These are phyloP conservation scores for Acromyrmex charruanus DNA, from an alignment of 1,140 invertebrate species.

Conservation along the genomic window DNA sequence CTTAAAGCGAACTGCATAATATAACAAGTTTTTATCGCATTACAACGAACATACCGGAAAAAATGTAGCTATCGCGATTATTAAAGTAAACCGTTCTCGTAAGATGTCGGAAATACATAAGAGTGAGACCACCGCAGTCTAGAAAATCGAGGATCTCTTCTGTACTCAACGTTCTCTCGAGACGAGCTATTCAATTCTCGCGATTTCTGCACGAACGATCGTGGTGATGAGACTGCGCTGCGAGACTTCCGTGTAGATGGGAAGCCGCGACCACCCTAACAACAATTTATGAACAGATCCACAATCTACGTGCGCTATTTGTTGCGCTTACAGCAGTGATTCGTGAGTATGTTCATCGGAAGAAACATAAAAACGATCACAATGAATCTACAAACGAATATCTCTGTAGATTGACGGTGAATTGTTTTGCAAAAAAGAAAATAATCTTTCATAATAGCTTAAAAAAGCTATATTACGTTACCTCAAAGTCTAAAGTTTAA, in stretches of 20 bases:
- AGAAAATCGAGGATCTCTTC: slow-evolving; percentile 26
- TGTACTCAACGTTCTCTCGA: slow-evolving; percentile 3
- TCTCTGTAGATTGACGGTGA: neutral
- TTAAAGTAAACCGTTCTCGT: neutral
- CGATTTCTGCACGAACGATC: slow-evolving; percentile 69
- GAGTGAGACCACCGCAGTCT: slow-evolving; percentile 9
- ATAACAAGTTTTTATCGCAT: slow-evolving; percentile 12
- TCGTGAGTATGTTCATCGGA: slow-evolving; percentile 13
- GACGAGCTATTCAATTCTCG: slow-evolving; percentile 48
- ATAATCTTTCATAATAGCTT: neutral
- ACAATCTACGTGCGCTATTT: slow-evolving; percentile 62
- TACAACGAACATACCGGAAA: neutral
- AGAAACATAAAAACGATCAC: slow-evolving; percentile 10
- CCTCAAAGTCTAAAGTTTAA: neutral
- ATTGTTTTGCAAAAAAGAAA: neutral
- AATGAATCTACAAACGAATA: neutral
- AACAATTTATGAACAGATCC: slow-evolving; percentile 63
- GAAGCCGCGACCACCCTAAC: slow-evolving; percentile 61
- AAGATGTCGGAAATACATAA: slow-evolving; percentile 10
- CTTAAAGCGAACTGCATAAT: slow-evolving; percentile 32
- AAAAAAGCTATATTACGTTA: neutral
- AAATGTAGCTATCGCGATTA: neutral
- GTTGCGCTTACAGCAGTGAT: slow-evolving; percentile 26
- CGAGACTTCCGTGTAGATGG: slow-evolving; percentile 41
- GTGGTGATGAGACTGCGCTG: slow-evolving; percentile 55